These are phyloP conservation scores for Pyralis farinalis DNA, from an alignment of 2,888 invertebrate species.

Conservation along the genomic window DNA sequence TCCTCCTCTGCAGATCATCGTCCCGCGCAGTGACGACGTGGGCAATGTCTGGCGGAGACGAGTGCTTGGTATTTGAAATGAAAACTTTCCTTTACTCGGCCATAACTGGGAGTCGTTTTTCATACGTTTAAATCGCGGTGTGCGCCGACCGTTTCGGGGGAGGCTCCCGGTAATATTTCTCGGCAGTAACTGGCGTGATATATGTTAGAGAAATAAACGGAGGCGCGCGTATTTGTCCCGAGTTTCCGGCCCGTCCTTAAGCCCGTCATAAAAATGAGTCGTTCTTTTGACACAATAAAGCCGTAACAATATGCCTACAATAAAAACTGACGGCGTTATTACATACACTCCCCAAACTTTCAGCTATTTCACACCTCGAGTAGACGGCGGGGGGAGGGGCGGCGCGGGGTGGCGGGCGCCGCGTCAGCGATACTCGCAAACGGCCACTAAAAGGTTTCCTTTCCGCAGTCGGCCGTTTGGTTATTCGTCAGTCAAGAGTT, in stretches of 20 bases:
- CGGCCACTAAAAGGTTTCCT: neutral
- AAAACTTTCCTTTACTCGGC: too few species aligned
- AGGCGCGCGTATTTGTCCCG: constrained; percentile 4
- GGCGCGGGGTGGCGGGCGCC: neutral
- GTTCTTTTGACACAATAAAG: constrained; percentile 5
- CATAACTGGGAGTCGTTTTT: too few species aligned
- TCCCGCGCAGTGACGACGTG: too few species aligned
- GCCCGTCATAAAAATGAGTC: constrained; percentile 5
- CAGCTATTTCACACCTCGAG: neutral
- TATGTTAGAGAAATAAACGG: constrained; percentile 6
- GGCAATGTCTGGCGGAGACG: too few species aligned
- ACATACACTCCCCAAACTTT: constrained; percentile 3
- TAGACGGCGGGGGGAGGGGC: neutral
- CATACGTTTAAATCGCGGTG: too few species aligned
- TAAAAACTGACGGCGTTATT: constrained; percentile 8
- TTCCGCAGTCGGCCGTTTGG: neutral
- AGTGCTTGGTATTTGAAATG: too few species aligned
- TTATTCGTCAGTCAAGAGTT: neutral
- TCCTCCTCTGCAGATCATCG: too few species aligned
- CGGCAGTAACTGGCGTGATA: constrained; percentile 8
- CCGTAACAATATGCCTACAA: constrained; percentile 8
- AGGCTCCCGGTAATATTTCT: constrained; percentile 2
- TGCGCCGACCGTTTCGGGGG: neutral
- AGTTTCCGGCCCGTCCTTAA: neutral
- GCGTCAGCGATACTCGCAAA: neutral